phyloP scores from a whole-genome alignment of 2,888 invertebrate genomes.

The Aelia acuminata region DNA sequence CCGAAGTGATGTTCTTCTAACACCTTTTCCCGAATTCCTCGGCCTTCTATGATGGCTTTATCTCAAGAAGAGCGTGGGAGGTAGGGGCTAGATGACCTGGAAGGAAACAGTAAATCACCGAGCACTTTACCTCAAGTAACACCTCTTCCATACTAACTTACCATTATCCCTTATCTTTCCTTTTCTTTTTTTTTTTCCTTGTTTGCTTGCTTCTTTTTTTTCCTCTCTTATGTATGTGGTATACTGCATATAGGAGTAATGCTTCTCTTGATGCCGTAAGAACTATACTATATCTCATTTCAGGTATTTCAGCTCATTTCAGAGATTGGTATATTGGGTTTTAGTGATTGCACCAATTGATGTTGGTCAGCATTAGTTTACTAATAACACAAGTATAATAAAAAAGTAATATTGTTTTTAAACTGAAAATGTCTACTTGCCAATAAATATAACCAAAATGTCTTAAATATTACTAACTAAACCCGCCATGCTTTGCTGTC shows the following conservation, averaged over 20 bases:
- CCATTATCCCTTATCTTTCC: conserved; percentile 10
- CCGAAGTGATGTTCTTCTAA: background rate
- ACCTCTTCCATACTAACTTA: conserved; percentile 43
- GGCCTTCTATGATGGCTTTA: conserved; percentile 16
- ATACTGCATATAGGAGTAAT: background rate
- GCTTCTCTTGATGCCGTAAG: background rate
- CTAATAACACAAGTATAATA: too few relatives aligned
- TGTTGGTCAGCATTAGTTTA: too few relatives aligned
- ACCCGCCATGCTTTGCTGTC: too few relatives aligned
- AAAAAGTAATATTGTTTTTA: too few relatives aligned
- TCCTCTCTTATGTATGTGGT: background rate
- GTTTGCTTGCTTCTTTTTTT: background rate
- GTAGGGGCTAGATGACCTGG: conserved; percentile 8
- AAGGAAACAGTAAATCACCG: conserved; percentile 31
- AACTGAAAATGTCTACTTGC: too few relatives aligned
- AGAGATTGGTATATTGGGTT: too few relatives aligned
- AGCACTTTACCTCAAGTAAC: conserved; percentile 45
- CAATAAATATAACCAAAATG: too few relatives aligned
- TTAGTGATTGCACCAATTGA: too few relatives aligned
- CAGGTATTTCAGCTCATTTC: too few relatives aligned
- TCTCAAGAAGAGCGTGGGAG: conserved; percentile 35
- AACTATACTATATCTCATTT: too few relatives aligned
- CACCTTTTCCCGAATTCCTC: conserved; percentile 43
- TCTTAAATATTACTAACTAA: too few relatives aligned
- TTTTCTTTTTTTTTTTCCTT: conserved; percentile 10